Conservation (phyloP, 2,113 vertebrate genomes). For the Crotophaga sulcirostris region DNA sequence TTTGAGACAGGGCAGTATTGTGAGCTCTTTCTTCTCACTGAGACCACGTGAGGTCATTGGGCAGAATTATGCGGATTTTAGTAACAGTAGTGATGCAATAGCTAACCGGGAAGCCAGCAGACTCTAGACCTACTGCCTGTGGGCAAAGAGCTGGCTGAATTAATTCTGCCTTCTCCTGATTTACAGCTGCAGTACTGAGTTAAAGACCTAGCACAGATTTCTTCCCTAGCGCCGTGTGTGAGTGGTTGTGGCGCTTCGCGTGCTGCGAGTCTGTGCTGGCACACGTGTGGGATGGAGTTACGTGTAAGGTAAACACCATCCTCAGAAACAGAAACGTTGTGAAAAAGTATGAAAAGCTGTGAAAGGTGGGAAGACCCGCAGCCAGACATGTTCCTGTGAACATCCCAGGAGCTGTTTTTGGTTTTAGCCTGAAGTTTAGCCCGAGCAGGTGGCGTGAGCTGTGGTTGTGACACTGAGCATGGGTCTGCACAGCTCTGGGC, state of each 20-base stretch:
- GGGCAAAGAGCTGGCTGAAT: constrained; percentile 14
- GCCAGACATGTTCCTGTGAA: not conserved
- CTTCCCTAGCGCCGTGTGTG: not conserved
- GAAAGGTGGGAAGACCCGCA: not conserved
- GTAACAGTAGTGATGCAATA: not conserved
- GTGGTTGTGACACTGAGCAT: not conserved
- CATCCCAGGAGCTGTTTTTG: not conserved
- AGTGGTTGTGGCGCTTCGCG: not conserved
- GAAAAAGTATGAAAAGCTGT: not conserved
- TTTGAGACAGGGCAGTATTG: not conserved
- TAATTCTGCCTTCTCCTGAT: not conserved
- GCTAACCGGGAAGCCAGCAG: not conserved
- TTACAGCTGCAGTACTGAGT: constrained; percentile 31
- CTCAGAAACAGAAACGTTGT: not conserved
- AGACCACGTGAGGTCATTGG: not conserved
- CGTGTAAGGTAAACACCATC: not conserved
- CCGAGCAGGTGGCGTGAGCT: not conserved
- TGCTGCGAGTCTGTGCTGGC: rapidly evolving
- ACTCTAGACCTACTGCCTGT: not conserved
- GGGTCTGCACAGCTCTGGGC: not conserved
- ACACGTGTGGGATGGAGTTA: not conserved
- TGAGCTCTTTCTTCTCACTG: not conserved
- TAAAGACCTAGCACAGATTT: not conserved
- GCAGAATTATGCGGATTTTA: not conserved
- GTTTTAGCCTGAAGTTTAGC: not conserved